Conservation (phyloP, 2,113 vertebrate genomes). For the Syngnathoides biaculeatus region DNA sequence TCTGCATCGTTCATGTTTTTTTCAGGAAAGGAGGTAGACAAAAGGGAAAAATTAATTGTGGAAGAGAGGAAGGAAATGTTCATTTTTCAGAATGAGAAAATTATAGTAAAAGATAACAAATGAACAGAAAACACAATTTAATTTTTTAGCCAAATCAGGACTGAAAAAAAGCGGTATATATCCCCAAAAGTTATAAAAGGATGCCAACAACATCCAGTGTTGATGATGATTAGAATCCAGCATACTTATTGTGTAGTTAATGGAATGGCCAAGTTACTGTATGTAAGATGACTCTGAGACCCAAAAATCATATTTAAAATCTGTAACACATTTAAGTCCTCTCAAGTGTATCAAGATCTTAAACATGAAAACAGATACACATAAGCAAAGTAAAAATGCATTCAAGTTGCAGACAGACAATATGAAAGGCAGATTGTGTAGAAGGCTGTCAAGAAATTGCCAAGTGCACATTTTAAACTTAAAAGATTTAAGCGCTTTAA, state of each 20-base stretch:
- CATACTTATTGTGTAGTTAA: neutral
- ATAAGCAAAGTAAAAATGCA: conserved; percentile 99
- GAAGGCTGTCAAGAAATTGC: neutral
- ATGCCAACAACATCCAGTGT: too few relatives aligned
- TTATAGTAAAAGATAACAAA: neutral
- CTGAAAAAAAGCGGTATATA: neutral
- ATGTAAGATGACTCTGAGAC: neutral
- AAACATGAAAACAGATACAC: conserved; percentile 78
- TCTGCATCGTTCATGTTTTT: conserved; percentile 86
- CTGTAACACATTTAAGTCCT: conserved; percentile 66
- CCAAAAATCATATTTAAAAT: neutral
- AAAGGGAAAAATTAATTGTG: conserved; percentile 50
- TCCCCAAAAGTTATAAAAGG: neutral
- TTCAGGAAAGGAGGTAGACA: conserved; percentile 67
- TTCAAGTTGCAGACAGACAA: conserved; percentile 93
- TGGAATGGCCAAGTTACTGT: neutral
- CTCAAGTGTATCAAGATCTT: conserved; percentile 70
- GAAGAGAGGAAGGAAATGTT: conserved; percentile 22
- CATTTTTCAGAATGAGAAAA: conserved; percentile 15
- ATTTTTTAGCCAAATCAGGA: neutral
- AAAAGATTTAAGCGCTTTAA: conserved; percentile 82
- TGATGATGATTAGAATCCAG: too few relatives aligned
- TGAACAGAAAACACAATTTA: conserved; percentile 4
- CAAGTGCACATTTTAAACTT: conserved; percentile 75
- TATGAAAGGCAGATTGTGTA: conserved; percentile 65